Conservation (phyloP, 2,797 vertebrate genomes). For the Mastacembelus armatus region DNA sequence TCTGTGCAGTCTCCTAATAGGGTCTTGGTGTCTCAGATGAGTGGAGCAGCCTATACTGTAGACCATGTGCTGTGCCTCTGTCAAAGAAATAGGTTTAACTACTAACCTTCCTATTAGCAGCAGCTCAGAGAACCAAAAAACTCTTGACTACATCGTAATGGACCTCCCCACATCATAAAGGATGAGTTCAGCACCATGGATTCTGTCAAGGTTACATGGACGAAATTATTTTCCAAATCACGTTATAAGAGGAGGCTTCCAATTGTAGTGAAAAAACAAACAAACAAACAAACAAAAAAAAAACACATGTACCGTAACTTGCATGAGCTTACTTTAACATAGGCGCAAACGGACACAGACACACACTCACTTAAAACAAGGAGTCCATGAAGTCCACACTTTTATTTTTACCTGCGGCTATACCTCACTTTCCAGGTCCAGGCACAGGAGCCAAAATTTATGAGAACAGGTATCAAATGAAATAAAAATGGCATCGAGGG, state of each 20-base stretch:
- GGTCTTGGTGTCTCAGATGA: slow-evolving; percentile 59
- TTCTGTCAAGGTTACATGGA: slow-evolving; percentile 55
- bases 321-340: not conserved
- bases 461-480: slow-evolving; percentile 65
- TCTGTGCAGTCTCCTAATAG: slow-evolving; percentile 59
- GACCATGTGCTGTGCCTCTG: slow-evolving; percentile 49
- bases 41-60: slow-evolving; percentile 45
- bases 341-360: not conserved
- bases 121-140: slow-evolving; percentile 64
- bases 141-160: slow-evolving; percentile 74
- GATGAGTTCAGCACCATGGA: slow-evolving; percentile 67
- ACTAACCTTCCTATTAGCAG: slow-evolving; percentile 64
- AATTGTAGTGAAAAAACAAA: slow-evolving; percentile 6
- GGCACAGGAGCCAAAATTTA: slow-evolving; percentile 65
- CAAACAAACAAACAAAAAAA: too few species aligned
- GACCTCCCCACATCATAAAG: slow-evolving; percentile 66
- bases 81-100: slow-evolving; percentile 65
- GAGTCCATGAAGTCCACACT: slow-evolving; percentile 35
- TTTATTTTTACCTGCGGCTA: slow-evolving; percentile 57
- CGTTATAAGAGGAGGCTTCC: slow-evolving; percentile 49
- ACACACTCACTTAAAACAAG: slow-evolving; percentile 9
- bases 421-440: slow-evolving; percentile 39
- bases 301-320: not conserved
- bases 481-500: slow-evolving; percentile 55
- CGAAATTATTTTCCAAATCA: slow-evolving; percentile 65